Conservation (phyloP, 2,888 invertebrate genomes). For the Nymphalis c-album region DNA sequence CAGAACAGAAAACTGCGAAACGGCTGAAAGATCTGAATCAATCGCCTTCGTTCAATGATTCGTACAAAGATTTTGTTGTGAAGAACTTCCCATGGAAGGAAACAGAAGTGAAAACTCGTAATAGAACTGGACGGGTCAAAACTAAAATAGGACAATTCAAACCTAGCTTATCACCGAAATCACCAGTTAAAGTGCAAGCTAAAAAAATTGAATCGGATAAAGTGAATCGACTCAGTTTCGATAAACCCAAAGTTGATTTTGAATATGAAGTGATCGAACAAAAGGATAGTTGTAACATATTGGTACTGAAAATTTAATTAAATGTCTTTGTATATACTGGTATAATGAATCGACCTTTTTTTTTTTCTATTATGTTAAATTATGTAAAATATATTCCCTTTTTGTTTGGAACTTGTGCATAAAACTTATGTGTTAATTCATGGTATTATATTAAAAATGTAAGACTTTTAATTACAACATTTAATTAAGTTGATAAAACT, state of each 20-base stretch:
- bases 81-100: constrained; percentile 41
- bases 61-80: constrained; percentile 61
- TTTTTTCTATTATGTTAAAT: too few species aligned
- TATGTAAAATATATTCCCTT: too few species aligned
- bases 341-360: not conserved
- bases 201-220: not conserved
- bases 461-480: too few species aligned
- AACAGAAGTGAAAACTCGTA: constrained; percentile 28
- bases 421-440: too few species aligned
- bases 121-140: constrained; percentile 44
- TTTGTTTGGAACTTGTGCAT: too few species aligned
- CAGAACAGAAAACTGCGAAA: constrained; percentile 22
- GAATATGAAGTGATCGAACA: constrained; percentile 67
- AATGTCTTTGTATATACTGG: not conserved
- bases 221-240: constrained; percentile 26
- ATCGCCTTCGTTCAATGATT: constrained; percentile 58
- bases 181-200: not conserved
- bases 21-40: constrained; percentile 16
- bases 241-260: constrained; percentile 40
- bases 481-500: too few species aligned
- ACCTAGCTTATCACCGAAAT: constrained; percentile 24
- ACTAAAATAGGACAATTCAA: constrained; percentile 62
- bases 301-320: constrained; percentile 61
- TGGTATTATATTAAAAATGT: too few species aligned
- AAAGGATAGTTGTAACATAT: constrained; percentile 69